Base-by-base conservation (phyloP, 2,113 vertebrate species). In the Phyllopteryx taeniolatus region DNA sequence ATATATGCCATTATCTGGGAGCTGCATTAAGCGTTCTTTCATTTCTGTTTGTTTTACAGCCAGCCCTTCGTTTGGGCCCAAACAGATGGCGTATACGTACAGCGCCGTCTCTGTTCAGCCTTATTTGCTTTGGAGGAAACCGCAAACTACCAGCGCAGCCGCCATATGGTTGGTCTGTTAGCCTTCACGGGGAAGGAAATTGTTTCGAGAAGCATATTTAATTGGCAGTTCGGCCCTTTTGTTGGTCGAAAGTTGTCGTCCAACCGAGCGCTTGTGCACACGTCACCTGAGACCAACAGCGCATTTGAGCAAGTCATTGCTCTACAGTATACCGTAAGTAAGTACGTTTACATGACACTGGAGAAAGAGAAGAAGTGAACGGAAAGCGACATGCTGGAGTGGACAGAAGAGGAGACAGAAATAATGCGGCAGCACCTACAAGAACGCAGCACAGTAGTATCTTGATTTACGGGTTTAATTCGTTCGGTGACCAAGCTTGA, bases 41-140 rank as follows among this genome's bases (percentile, higher is more conserved):
- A 73, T 66, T 46, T 46, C 70, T 69, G 69, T 81, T 44, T 87
- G 73, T 80, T 82, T 78, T 69, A 75, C 59, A 70, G 73, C 75
- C 80, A 39, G 76, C 59, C 81, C 76, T 57, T 77, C 64, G 83
- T 72, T 71, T 81, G 73, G 77, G 72, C 53, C 67, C 59, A 59
- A 73, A 86, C 83, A 89, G 80, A 87, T 87, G 86, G 79, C 72
- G 66, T 65, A 64, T 77, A 79, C 77, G 71, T 66, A 47, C 65
- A 68, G 70, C 35, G 67, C 76, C 72, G 59, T 71, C 77, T 81
- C 71, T 70, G 56, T 62, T 44, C 11, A 72, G 68, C 53, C 43
- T 2, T 74, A 65, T 86, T 81, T 78, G 64, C 74, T 76, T 70
- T 65, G 17, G 47, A 61, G 64, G 2, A 76, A 65, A 20, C 22